Evolutionary conservation across 1,140 invertebrate genomes (phyloP), one percentile per base, ranked within the genome.

Genomic region (Octopus sinensis): DNA sequence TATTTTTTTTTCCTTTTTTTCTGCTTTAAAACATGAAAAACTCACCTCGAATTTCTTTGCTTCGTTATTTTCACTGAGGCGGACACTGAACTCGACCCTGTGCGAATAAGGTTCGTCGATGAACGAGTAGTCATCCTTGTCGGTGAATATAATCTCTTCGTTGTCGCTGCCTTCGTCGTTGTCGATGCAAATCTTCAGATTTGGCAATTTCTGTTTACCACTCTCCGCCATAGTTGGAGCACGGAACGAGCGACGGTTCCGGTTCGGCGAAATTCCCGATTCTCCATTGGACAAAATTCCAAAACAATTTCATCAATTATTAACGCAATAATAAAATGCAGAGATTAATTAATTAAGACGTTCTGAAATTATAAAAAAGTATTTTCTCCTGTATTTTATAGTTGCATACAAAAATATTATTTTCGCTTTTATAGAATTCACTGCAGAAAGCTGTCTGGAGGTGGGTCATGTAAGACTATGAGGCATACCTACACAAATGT

Each of bases 101-200:
- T 71, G 68, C 0, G 68, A 71, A 71, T 71, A 71, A 71, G 68
- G 68, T 71, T 71, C 68, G 6, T 71, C 68, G 68, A 71, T 71
- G 5, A 71, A 71, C 68, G 68, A 71, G 30, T 71, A 71, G 9
- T 79, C 78, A 17, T 79, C 78, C 17, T 53, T 79, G 4, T 79
- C 56, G 10, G 13, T 53, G 53, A 54, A 68, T 5, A n/a, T 23
- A 79, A 79, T 56, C 5, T 56, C 78, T 12, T 79, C 78, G 78
- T 79, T 79, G 52, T 86, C 84, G 10, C 80, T 81, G 9, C 84
- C 84, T 73, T 86, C 85, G 17, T 86, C 87, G 68, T 88, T 88
- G 62, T 88, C 87, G 54, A 88, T 85, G 81, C 87, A 87, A 77
- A 88, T 88, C 83, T 88, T 88, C 43, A 88, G 82, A 82, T 88